phyloP scores from a whole-genome alignment of 2,888 invertebrate species.

The Neoitamus cyanurus region DNA sequence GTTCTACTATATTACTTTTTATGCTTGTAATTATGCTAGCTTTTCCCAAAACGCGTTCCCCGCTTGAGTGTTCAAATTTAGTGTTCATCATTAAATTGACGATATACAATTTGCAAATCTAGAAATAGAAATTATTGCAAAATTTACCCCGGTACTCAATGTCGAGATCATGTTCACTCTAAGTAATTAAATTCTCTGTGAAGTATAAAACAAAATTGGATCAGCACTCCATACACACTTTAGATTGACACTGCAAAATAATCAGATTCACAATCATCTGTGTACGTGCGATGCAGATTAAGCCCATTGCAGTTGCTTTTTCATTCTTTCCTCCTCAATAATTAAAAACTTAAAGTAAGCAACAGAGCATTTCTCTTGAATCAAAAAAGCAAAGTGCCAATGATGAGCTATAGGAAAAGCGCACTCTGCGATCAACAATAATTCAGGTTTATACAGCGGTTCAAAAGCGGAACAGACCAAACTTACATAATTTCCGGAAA shows the following conservation, averaged over 20 bases:
- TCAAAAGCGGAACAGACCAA: constrained; percentile 25
- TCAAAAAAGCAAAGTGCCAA: not conserved
- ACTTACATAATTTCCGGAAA: constrained; percentile 34
- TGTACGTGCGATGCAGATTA: constrained; percentile 4
- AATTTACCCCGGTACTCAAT: not conserved
- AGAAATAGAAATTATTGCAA: not conserved
- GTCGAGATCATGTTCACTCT: not conserved
- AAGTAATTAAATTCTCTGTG: not conserved
- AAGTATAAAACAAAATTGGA: not conserved
- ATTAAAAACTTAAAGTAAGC: not conserved
- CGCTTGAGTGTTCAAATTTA: not conserved
- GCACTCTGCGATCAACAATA: not conserved
- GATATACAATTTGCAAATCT: not conserved
- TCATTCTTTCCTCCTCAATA: not conserved
- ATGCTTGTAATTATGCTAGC: not conserved
- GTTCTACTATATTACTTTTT: not conserved
- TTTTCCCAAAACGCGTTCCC: not conserved
- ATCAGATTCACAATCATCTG: not conserved
- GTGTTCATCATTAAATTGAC: not conserved
- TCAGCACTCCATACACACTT: not conserved
- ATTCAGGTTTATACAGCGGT: not conserved
- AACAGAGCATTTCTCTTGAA: constrained; percentile 34
- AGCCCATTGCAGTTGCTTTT: not conserved
- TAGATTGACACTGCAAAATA: constrained; percentile 29
- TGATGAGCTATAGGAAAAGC: not conserved